A percentile compares a stretch with the other conserved stretches of the same genome.
Conservation (phyloP, 2,888 invertebrate species). For the Pseudeuparius sepicola region DNA sequence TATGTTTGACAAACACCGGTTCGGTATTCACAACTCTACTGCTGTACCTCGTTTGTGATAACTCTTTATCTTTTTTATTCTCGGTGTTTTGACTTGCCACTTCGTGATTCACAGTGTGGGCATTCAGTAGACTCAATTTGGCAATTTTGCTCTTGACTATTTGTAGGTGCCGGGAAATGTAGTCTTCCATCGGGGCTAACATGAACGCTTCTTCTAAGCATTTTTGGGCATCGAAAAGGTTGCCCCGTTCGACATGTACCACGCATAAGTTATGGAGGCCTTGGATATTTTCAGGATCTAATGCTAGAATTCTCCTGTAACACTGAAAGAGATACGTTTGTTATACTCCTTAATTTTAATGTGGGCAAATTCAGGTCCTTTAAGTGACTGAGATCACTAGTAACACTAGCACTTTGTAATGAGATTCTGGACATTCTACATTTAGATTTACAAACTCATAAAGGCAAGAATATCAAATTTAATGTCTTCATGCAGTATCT, state of each 20-base stretch:
- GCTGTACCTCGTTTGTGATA: conserved; percentile 37
- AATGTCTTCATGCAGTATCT: too few relatives aligned
- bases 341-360: too few relatives aligned
- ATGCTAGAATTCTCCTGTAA: conserved; percentile 75
- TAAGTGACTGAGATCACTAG: too few relatives aligned
- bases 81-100: conserved; percentile 38
- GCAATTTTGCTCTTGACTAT: conserved; percentile 68
- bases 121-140: conserved; percentile 35
- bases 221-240: conserved; percentile 71
- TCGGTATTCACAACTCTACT: conserved; percentile 39
- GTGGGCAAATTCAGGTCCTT: too few relatives aligned
- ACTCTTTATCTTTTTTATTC: conserved; percentile 37
- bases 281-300: conserved; percentile 87
- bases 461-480: neutral
- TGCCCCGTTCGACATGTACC: conserved; percentile 86
- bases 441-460: conserved; percentile 2
- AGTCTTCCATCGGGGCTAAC: conserved; percentile 83
- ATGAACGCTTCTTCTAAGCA: conserved; percentile 74
- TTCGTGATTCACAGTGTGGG: conserved; percentile 29
- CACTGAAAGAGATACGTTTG: conserved; percentile 51
- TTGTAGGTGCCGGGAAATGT: conserved; percentile 79
- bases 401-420: too few relatives aligned
- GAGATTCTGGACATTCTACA: too few relatives aligned
- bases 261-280: conserved; percentile 94
- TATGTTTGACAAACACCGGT: conserved; percentile 38